Evolutionary conservation across 92 coral and sea anemone species (phyloP).

Genomic region (Epizoanthus rinbou): DNA sequence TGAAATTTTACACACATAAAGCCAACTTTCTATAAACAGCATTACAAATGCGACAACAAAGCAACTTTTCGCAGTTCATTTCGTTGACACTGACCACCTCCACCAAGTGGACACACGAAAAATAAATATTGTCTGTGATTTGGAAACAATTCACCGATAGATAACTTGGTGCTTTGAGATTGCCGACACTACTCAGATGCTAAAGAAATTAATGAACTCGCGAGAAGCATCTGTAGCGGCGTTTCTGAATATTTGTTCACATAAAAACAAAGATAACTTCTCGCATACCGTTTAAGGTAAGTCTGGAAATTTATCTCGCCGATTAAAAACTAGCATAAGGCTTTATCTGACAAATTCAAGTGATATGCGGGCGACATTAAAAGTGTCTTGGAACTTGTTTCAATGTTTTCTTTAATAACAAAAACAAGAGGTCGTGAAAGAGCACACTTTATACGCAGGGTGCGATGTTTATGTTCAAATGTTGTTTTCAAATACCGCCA

Average conservation of each 20-base stretch:
- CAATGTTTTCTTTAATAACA: slow-evolving; percentile 31
- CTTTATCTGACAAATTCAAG: slow-evolving; percentile 1
- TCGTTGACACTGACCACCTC: slow-evolving; percentile 19
- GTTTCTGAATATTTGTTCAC: not conserved
- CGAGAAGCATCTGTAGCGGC: slow-evolving; percentile 30
- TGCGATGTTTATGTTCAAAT: not conserved
- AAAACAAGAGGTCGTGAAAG: slow-evolving; percentile 27
- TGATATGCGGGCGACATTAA: slow-evolving; percentile 2
- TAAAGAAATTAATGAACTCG: slow-evolving; percentile 23
- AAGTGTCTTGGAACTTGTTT: not conserved
- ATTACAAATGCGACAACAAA: not conserved
- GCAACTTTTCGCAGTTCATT: not conserved
- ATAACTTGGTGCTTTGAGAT: slow-evolving; percentile 30
- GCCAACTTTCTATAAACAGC: not conserved
- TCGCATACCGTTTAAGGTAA: slow-evolving; percentile 6
- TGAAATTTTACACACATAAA: not conserved
- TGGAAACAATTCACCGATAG: slow-evolving; percentile 46
- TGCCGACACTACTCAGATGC: slow-evolving; percentile 44
- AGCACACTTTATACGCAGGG: not conserved
- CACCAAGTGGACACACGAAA: slow-evolving; percentile 34
- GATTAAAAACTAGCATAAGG: not conserved
- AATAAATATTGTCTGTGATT: slow-evolving; percentile 42
- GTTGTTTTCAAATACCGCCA: not conserved
- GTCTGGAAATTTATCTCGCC: not conserved
- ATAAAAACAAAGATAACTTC: slow-evolving; percentile 7